Evolutionary conservation across 2,888 invertebrate species (phyloP).

Genomic region (Notocelia uddmanniana): DNA sequence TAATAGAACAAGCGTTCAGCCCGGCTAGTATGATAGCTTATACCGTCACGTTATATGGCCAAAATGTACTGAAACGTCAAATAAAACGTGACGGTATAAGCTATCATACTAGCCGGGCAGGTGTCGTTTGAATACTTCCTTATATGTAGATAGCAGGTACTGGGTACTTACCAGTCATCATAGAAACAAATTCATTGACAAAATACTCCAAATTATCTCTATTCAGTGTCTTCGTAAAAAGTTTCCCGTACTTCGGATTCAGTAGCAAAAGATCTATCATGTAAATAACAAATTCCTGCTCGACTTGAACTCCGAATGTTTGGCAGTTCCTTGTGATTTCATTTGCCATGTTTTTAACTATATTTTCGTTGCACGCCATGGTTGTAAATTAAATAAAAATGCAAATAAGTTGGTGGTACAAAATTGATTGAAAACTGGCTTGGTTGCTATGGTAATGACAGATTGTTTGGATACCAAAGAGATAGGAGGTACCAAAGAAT

Average conservation of each 20-base stretch:
- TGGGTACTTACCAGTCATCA: slow-evolving; percentile 73
- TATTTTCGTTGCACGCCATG: slow-evolving; percentile 80
- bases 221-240: slow-evolving; percentile 75
- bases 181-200: slow-evolving; percentile 80
- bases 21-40: too few relatives aligned
- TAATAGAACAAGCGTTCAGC: too few relatives aligned
- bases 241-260: slow-evolving; percentile 85
- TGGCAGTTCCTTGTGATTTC: slow-evolving; percentile 85
- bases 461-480: neutral
- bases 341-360: slow-evolving; percentile 85
- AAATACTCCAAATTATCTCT: slow-evolving; percentile 83
- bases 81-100: too few relatives aligned
- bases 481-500: neutral
- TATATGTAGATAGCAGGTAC: too few relatives aligned
- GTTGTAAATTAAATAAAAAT: slow-evolving; percentile 46
- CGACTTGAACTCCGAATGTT: slow-evolving; percentile 68
- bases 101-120: too few relatives aligned
- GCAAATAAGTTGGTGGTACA: neutral
- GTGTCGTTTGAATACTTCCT: too few relatives aligned
- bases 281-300: slow-evolving; percentile 82
- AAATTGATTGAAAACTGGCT: slow-evolving; percentile 17
- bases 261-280: slow-evolving; percentile 82
- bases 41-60: too few relatives aligned
- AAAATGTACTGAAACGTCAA: too few relatives aligned
- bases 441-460: slow-evolving; percentile 22